Base-by-base conservation (phyloP, 1,140 invertebrate species). In the Platyscapa corneri region DNA sequence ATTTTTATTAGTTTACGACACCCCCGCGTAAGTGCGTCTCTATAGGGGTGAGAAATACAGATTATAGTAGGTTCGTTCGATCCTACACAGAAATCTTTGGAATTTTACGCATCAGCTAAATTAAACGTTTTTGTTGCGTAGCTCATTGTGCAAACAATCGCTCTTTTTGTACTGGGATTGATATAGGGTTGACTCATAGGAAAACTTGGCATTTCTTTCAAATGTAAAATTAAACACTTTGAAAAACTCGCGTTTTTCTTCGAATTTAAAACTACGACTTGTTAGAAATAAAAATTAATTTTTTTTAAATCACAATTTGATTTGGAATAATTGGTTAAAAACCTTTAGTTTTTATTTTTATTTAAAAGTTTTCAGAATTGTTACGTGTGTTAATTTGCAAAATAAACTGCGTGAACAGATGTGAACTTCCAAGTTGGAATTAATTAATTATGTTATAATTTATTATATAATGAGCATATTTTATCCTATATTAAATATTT, bases 1-100 rank as follows among this genome's bases (percentile, higher is more conserved):
- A 72, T 34, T 72, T 80, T 80, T 80, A 80, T 80, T 80, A 16
- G 78, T 80, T 67, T 80, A 80, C 18, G 39, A 67, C 78, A 46
- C 46, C 46, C 46, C 32, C 10, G 34, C 12, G 5, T 49, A 46
- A 65, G 23, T 46, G 18, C 16, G 1, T 81, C n/a, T 46, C 1
- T 64, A 1, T 0, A 34, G 20, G 10, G 32, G 1, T 20, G 70
- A 60, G 34, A 82, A 18, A 64, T 23, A 46, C 12, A 39, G 53
- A 60, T 78, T 78, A 27, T 60, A 60, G 27, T 76, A 53, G 2
- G 23, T 49, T 32, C 3, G 14, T 39, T 74, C 37, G 7, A 74
- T 42, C 42, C 1, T 74, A 1, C n/a, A 42, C 20, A 37, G 23
- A 74, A 74, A 74, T 74, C 23, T 56, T 0, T 32, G 75, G n/a